Base-by-base conservation (phyloP, 35 echinoderm and acorn worm genomes). In the Chiridota heheva region DNA sequence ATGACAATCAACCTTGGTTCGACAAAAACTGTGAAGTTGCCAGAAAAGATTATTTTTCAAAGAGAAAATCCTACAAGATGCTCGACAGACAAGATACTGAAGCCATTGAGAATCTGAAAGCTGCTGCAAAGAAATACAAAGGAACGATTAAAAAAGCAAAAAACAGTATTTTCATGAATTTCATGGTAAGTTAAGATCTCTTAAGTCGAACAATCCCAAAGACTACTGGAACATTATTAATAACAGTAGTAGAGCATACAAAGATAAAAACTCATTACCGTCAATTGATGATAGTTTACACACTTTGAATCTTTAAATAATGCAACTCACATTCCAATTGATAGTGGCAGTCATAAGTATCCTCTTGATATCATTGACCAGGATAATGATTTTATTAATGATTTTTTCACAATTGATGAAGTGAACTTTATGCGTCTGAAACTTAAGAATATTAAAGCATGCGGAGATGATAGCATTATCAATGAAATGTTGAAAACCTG, bases 301-400 rank as follows among this genome's bases (percentile, higher is more conserved):
- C 59, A 26, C n/a, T 62, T 62, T 62, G n/a, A 62, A 24, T 31
- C 22, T 62, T 62, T 62, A 7, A 62, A 31, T 31, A 62, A 62
- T 62, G 5, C 33, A 5, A 24, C 59, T n/a, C n/a, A n/a, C n/a
- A n/a, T n/a, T n/a, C n/a, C n/a, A n/a, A n/a, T n/a, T n/a, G n/a
- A n/a, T n/a, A n/a, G n/a, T 8, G 59, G 22, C 5, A 24, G 6
- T 5, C 22, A 62, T 24, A 5, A 5, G 22, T 20, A 8, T 5
- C 22, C 59, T 26, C 59, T 31, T 62, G 59, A 62, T 62, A 24
- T 26, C 33, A 7, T 5, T 5, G 5, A 62, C 59, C 33, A 26
- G 22, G 59, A 62, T 62, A 34, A 67, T 67, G 63, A 67, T 12
- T 67, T 67, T 32, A 67, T 67, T 32, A 67, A 67, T 67, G 63